Conservation (phyloP, 2,888 invertebrate species). For the Archips crataeganus region DNA sequence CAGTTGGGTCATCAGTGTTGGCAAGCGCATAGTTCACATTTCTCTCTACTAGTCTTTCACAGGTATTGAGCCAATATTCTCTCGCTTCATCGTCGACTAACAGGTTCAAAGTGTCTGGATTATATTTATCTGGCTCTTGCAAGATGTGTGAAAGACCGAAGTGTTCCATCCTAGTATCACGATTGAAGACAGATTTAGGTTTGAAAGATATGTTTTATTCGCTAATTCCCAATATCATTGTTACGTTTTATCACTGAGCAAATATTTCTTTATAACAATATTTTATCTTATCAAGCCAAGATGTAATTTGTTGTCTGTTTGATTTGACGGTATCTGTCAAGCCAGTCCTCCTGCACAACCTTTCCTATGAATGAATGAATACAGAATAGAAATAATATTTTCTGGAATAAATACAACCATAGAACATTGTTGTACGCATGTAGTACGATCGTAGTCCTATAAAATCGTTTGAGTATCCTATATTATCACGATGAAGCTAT, state of each 20-base stretch:
- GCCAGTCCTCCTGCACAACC: too few relatives aligned
- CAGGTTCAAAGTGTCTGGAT: constrained; percentile 97
- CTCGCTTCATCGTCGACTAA: constrained; percentile 94
- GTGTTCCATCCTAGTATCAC: constrained; percentile 71
- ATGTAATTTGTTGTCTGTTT: constrained; percentile 14
- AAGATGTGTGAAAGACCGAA: constrained; percentile 87
- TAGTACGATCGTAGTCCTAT: too few relatives aligned
- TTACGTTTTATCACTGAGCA: constrained; percentile 68
- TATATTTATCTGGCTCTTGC: constrained; percentile 91
- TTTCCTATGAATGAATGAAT: too few relatives aligned
- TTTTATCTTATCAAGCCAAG: constrained; percentile 62
- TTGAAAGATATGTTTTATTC: constrained; percentile 54
- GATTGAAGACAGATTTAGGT: constrained; percentile 30
- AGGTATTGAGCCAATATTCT: constrained; percentile 96
- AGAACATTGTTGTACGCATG: too few relatives aligned
- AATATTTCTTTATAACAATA: constrained; percentile 57
- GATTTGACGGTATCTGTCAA: constrained; percentile 13
- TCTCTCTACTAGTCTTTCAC: constrained; percentile 94
- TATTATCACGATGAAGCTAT: too few relatives aligned
- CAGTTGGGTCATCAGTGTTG: constrained; percentile 91
- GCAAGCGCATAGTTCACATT: constrained; percentile 93
- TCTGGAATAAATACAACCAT: too few relatives aligned
- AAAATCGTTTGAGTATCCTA: too few relatives aligned
- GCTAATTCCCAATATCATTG: constrained; percentile 68
- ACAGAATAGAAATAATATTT: too few relatives aligned